Evolutionary conservation across 2,797 vertebrate species (phyloP).

Genomic region (Mormyrops boulengeri): DNA sequence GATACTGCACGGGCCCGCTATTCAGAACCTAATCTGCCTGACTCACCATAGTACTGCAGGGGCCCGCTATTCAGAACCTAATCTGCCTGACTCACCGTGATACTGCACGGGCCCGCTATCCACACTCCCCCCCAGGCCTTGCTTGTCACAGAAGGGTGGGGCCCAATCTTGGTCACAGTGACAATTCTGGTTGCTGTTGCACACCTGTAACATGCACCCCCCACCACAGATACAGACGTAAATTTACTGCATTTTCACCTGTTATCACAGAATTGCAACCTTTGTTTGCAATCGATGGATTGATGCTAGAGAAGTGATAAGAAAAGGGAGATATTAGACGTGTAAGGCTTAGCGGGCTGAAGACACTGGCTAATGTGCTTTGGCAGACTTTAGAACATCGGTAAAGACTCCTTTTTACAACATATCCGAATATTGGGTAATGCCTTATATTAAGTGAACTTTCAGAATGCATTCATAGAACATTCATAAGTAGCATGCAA

Average conservation of each 20-base stretch:
- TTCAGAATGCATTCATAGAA: too few relatives aligned
- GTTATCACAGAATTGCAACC: background rate
- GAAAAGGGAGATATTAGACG: background rate
- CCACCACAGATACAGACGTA: background rate
- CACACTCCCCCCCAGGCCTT: slow-evolving; percentile 78
- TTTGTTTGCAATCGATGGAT: background rate
- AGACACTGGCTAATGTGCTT: background rate
- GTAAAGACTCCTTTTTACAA: background rate
- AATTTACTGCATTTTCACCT: background rate
- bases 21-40: slow-evolving; percentile 48
- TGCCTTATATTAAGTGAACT: too few relatives aligned
- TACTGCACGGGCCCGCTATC: slow-evolving; percentile 82
- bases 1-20: too few relatives aligned
- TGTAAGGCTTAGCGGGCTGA: background rate
- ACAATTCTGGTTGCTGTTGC: slow-evolving; percentile 89
- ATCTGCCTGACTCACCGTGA: slow-evolving; percentile 63
- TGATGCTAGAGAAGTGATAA: background rate
- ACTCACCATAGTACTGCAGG: slow-evolving; percentile 71
- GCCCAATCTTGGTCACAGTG: slow-evolving; percentile 82
- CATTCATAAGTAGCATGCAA: too few relatives aligned
- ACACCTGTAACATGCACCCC: slow-evolving; percentile 63
- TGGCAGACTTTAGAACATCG: background rate
- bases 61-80: slow-evolving; percentile 65
- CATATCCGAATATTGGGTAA: background rate
- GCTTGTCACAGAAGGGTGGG: slow-evolving; percentile 79